Conservation (phyloP, 2,888 invertebrate genomes). For the Xestia ashworthii region DNA sequence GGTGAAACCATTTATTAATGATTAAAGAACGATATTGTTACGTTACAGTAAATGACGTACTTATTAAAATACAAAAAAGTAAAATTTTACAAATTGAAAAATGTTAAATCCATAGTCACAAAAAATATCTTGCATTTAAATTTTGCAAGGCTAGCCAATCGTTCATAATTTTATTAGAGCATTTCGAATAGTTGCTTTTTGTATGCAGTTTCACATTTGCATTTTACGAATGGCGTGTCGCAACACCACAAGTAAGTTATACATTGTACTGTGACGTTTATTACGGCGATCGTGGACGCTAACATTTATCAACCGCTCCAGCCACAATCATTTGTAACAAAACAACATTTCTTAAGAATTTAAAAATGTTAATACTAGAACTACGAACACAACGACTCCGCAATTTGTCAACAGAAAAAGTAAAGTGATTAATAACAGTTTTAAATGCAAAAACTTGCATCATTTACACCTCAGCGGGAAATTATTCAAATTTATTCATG, state of each 20-base stretch:
- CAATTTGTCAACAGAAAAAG: slow-evolving; percentile 80
- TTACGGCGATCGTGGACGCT: slow-evolving; percentile 48
- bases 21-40: neutral
- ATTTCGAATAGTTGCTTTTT: slow-evolving; percentile 58
- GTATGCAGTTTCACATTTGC: slow-evolving; percentile 60
- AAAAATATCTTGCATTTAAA: slow-evolving; percentile 28
- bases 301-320: slow-evolving; percentile 56
- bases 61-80: neutral
- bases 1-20: neutral
- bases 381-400: slow-evolving; percentile 65
- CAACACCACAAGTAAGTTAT: slow-evolving; percentile 51
- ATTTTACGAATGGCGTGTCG: slow-evolving; percentile 61
- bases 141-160: slow-evolving; percentile 52
- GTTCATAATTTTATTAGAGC: slow-evolving; percentile 58
- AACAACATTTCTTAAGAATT: slow-evolving; percentile 55
- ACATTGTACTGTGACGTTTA: slow-evolving; percentile 57
- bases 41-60: neutral
- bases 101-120: slow-evolving; percentile 8
- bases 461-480: slow-evolving; percentile 86
- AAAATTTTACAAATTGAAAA: slow-evolving; percentile 14
- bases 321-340: slow-evolving; percentile 54
- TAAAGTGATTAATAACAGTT: slow-evolving; percentile 86
- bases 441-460: slow-evolving; percentile 89
- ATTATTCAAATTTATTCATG: slow-evolving; percentile 90
- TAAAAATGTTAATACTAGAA: slow-evolving; percentile 55